A percentile compares a stretch with the other conserved stretches of the same genome.
Conservation (phyloP, 2,113 vertebrate species). For the Pelmatolapia mariae region DNA sequence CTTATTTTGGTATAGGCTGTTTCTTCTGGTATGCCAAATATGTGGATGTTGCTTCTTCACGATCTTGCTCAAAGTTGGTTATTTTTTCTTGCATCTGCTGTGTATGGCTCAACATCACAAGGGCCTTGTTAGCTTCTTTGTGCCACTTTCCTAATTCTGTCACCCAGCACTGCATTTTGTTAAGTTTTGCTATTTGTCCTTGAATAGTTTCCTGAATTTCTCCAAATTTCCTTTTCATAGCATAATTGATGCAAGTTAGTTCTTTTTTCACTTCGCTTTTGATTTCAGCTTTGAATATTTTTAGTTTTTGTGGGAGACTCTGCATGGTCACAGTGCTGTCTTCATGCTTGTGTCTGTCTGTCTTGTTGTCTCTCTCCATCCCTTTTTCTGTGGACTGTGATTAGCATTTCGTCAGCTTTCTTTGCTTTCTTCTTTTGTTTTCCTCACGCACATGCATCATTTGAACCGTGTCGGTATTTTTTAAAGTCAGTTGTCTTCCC, state of each 20-base stretch:
- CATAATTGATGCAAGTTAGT: fast-evolving
- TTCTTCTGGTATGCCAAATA: neutral
- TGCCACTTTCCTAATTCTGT: neutral
- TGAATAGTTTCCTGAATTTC: fast-evolving
- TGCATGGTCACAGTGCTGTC: neutral
- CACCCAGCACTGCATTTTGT: neutral
- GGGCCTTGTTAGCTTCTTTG: neutral
- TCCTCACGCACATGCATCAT: neutral
- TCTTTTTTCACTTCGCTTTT: neutral
- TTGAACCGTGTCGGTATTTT: neutral
- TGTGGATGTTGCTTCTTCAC: fast-evolving
- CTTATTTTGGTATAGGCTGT: fast-evolving
- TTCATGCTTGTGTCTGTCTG: fast-evolving
- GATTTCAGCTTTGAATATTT: neutral
- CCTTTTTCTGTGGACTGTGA: fast-evolving
- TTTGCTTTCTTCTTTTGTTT: neutral
- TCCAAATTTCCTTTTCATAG: neutral
- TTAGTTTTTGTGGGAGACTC: fast-evolving
- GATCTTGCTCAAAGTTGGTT: fast-evolving
- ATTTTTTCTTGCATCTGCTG: neutral
- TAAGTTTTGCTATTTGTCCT: fast-evolving
- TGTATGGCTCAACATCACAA: neutral
- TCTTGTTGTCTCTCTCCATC: fast-evolving
- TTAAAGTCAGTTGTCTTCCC: neutral
- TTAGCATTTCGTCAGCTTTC: neutral